A percentile compares a stretch with the other conserved stretches of the same genome.
These are phyloP conservation scores for Haliclona indistincta DNA, from an alignment of 37 sponge, comb jelly and placozoan species.

Conservation along the genomic window DNA sequence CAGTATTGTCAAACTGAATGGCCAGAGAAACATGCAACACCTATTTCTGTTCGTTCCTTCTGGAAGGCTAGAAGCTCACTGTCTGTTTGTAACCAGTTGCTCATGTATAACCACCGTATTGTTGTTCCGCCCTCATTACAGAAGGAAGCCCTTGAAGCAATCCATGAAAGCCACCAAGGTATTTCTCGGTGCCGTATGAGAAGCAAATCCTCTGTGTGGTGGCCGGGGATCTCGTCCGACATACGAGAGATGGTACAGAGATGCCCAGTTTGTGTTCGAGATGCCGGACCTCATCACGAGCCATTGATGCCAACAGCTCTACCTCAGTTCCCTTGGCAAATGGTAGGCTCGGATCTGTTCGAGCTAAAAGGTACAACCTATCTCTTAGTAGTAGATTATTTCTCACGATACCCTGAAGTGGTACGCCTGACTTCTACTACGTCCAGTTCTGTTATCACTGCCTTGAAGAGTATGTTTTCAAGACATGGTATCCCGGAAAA, in stretches of 20 bases:
- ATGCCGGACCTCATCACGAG: neutral
- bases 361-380: neutral
- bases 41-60: neutral
- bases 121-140: constrained; percentile 27
- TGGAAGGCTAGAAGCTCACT: constrained; percentile 18
- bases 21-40: constrained; percentile 1
- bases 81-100: neutral
- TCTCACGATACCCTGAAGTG: constrained; percentile 42
- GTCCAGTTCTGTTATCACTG: constrained; percentile 31
- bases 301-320: constrained; percentile 1
- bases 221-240: constrained; percentile 1
- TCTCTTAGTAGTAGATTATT: too few relatives aligned
- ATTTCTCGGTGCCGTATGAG: constrained; percentile 19
- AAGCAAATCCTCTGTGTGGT: constrained; percentile 21
- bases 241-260: constrained; percentile 10
- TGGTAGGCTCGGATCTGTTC: constrained; percentile 4
- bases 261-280: constrained; percentile 18
- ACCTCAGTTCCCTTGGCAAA: constrained; percentile 21
- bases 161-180: constrained; percentile 48
- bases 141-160: constrained; percentile 12
- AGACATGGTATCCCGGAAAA: constrained; percentile 53
- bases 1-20: constrained; percentile 29
- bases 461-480: constrained; percentile 31
- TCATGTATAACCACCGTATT: constrained; percentile 1
- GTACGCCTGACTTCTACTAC: constrained; percentile 37